Evolutionary conservation across 2,888 invertebrate species (phyloP).

Genomic region (Cheilosia pagana): DNA sequence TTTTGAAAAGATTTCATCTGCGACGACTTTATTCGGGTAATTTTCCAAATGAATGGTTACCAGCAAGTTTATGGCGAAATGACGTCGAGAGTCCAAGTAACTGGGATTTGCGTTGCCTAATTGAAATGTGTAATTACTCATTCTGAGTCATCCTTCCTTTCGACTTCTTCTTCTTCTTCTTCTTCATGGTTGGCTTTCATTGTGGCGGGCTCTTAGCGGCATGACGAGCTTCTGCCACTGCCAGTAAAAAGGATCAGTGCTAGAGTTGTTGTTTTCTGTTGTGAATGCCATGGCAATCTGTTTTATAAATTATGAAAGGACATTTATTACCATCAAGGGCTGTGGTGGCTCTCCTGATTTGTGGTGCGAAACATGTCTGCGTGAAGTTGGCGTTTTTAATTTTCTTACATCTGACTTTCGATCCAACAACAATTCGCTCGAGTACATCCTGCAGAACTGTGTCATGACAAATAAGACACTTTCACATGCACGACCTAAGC

Average conservation of each 20-base stretch:
- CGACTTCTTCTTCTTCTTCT: constrained; percentile 21
- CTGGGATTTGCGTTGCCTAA: constrained; percentile 65
- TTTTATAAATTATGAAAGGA: constrained; percentile 55
- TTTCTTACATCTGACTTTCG: background rate
- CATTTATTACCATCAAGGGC: constrained; percentile 40
- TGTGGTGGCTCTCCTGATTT: background rate
- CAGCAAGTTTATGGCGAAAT: constrained; percentile 8
- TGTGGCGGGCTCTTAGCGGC: background rate
- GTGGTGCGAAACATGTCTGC: background rate
- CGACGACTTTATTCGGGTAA: constrained; percentile 69
- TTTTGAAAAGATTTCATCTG: constrained; percentile 67
- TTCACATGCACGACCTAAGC: constrained; percentile 29
- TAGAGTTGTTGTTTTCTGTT: background rate
- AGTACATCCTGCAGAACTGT: constrained; percentile 15
- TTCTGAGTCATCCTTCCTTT: constrained; percentile 59
- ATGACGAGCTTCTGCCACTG: constrained; percentile 48
- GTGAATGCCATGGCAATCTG: constrained; percentile 42
- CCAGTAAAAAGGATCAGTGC: constrained; percentile 18
- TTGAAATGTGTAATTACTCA: constrained; percentile 74
- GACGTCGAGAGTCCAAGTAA: constrained; percentile 30
- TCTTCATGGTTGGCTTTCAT: background rate
- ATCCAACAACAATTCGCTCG: background rate
- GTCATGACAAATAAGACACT: background rate
- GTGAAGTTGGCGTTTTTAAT: too few relatives aligned
- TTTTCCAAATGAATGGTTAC: constrained; percentile 70